These are phyloP conservation scores for Erithacus rubecula DNA, from an alignment of 2,797 vertebrate genomes.

Conservation along the genomic window DNA sequence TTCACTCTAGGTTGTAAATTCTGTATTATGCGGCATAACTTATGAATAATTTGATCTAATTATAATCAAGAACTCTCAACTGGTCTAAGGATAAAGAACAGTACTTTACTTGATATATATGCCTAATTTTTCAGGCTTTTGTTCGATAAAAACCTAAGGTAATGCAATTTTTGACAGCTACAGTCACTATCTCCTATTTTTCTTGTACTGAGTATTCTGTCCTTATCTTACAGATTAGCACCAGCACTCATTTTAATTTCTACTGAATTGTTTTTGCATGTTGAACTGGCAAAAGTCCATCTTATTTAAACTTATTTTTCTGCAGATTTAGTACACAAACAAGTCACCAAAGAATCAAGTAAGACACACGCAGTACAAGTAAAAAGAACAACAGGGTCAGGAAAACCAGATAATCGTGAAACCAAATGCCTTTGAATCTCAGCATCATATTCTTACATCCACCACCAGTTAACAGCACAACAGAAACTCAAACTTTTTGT, in stretches of 20 bases:
- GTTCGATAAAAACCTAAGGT: not conserved
- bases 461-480: not conserved
- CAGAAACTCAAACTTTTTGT: not conserved
- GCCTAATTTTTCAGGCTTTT: not conserved
- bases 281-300: not conserved
- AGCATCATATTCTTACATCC: not conserved
- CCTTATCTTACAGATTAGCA: not conserved
- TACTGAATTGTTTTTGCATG: not conserved
- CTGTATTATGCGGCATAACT: not conserved
- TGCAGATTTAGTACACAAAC: not conserved
- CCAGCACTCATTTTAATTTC: not conserved
- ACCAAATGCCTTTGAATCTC: not conserved
- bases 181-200: not conserved
- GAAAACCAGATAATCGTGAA: not conserved
- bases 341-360: not conserved
- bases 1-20: not conserved
- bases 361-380: not conserved
- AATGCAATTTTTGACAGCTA: not conserved
- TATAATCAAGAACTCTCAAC: not conserved
- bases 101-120: not conserved
- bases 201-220: not conserved
- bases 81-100: not conserved
- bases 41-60: not conserved
- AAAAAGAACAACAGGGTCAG: not conserved
- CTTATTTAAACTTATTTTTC: not conserved